Conservation (phyloP, 2,113 vertebrate genomes). For the Gasterosteus aculeatus region DNA sequence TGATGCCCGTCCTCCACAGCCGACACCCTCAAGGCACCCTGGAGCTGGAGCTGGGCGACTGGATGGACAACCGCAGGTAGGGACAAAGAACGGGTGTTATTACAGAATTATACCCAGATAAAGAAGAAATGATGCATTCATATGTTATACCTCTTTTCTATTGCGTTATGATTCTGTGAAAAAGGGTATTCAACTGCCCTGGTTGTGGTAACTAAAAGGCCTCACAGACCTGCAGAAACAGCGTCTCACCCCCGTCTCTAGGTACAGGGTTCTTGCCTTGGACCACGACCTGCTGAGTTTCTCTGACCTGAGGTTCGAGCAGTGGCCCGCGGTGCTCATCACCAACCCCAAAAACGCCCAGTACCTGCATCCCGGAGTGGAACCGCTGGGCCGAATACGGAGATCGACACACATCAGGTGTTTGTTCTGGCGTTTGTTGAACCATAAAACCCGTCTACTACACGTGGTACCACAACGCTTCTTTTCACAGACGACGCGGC, state of each 20-base stretch:
- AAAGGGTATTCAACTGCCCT: neutral
- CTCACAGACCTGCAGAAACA: neutral
- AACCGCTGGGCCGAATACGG: slow-evolving; percentile 87
- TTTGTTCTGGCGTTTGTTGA: slow-evolving; percentile 2
- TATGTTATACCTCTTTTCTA: neutral
- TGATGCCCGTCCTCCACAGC: slow-evolving; percentile 92
- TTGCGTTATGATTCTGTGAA: neutral
- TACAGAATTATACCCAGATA: too few species aligned
- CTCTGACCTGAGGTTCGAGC: slow-evolving; percentile 88
- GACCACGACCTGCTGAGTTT: slow-evolving; percentile 98
- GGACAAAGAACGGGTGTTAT: neutral
- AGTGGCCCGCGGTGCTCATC: slow-evolving; percentile 93
- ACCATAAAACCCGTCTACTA: neutral
- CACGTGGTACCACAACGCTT: neutral
- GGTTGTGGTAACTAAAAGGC: neutral
- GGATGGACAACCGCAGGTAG: slow-evolving; percentile 94
- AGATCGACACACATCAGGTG: slow-evolving; percentile 95
- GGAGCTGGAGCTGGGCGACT: slow-evolving; percentile 96
- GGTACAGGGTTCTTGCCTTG: slow-evolving; percentile 92
- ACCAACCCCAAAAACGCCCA: slow-evolving; percentile 95
- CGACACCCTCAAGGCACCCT: slow-evolving; percentile 89
- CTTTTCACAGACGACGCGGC: neutral
- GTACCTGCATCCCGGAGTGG: slow-evolving; percentile 87
- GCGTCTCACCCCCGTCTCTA: slow-evolving; percentile 56
- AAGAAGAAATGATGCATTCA: too few species aligned